phyloP scores from a whole-genome alignment of 2,797 vertebrate species.

The Apogon hyalosoma region DNA sequence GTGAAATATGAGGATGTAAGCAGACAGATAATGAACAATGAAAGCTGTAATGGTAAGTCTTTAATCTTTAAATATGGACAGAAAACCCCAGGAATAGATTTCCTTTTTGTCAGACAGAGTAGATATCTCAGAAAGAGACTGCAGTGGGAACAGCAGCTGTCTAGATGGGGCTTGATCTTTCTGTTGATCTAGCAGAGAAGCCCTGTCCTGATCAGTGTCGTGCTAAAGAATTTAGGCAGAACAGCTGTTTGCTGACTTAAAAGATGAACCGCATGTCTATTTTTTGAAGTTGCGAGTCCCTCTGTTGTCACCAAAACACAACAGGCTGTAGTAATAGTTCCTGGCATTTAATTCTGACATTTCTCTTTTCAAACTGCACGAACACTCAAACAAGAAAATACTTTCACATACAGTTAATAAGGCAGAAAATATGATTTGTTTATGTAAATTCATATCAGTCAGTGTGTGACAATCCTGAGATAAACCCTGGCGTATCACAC shows the following conservation, averaged over 20 bases:
- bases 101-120: background rate
- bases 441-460: conserved; percentile 69
- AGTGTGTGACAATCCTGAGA: conserved; percentile 62
- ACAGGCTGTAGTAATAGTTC: background rate
- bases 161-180: background rate
- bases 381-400: conserved; percentile 18
- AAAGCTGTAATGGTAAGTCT: background rate
- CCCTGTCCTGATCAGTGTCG: no score
- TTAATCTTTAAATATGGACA: conserved; percentile 9
- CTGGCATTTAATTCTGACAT: conserved; percentile 17
- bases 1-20: conserved; percentile 15
- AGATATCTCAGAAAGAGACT: background rate
- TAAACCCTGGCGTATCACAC: conserved; percentile 60
- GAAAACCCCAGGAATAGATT: background rate
- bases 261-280: conserved; percentile 1
- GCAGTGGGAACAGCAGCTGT: background rate
- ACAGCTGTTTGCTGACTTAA: background rate
- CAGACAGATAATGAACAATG: conserved; percentile 14
- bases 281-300: background rate
- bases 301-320: background rate
- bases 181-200: background rate
- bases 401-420: conserved; percentile 45
- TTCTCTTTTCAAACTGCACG: conserved; percentile 15
- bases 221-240: conserved; percentile 1
- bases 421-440: conserved; percentile 73